A percentile compares a stretch with the other conserved stretches of the same genome.
phyloP scores from a whole-genome alignment of 2,888 invertebrate genomes.

The Gastracanthus pulcherrimus region DNA sequence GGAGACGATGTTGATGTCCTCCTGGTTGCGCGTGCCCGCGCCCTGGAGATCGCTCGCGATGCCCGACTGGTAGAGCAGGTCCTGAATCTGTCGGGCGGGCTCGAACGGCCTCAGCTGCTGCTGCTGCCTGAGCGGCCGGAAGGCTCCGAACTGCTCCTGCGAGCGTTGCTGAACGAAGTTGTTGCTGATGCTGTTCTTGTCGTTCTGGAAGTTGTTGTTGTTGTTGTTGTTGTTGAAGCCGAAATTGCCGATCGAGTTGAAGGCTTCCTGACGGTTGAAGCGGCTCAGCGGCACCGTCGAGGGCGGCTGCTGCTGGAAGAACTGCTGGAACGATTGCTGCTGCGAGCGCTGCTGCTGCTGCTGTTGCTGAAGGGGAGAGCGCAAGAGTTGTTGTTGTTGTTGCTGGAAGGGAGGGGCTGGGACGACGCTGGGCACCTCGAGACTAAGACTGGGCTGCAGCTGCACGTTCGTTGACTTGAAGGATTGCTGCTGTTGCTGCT shows the following conservation, averaged over 20 bases:
- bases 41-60: constrained; percentile 78
- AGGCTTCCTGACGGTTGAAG: constrained; percentile 76
- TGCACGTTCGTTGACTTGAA: constrained; percentile 64
- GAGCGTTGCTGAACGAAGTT: constrained; percentile 27
- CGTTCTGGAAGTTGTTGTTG: constrained; percentile 67
- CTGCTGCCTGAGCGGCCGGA: constrained; percentile 58
- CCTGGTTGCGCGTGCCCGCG: constrained; percentile 79
- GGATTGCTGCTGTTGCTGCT: constrained; percentile 60
- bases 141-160: constrained; percentile 54
- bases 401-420: constrained; percentile 69
- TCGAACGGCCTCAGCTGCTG: constrained; percentile 63
- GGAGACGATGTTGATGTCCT: constrained; percentile 89
- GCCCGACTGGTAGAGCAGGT: constrained; percentile 83
- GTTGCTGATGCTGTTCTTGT: constrained; percentile 66
- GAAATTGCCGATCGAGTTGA: constrained; percentile 80
- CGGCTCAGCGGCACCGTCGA: constrained; percentile 66
- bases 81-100: constrained; percentile 82
- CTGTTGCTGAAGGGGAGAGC: constrained; percentile 62
- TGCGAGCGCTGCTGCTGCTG: constrained; percentile 67
- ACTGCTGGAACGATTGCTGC: constrained; percentile 69
- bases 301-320: constrained; percentile 69
- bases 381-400: constrained; percentile 64
- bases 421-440: constrained; percentile 70
- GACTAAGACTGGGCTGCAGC: constrained; percentile 69
- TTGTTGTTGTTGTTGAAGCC: constrained; percentile 80